A percentile compares a stretch with the other conserved stretches of the same genome.
phyloP scores from a whole-genome alignment of 2,113 vertebrate species.

The Mormoops blainvillei region DNA sequence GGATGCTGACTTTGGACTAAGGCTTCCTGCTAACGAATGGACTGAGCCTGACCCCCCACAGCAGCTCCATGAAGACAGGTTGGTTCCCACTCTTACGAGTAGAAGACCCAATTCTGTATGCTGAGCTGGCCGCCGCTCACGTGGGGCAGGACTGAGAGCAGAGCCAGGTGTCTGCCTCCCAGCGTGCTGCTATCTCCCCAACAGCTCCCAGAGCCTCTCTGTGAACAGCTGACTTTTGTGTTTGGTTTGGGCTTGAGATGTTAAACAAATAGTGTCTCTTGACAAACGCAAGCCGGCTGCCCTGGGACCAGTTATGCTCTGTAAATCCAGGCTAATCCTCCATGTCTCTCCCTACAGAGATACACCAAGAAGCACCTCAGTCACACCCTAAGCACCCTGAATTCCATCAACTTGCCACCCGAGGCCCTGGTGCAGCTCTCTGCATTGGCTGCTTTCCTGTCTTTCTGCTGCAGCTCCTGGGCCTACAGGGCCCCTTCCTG shows the following conservation, averaged over 20 bases:
- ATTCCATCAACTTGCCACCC: not conserved
- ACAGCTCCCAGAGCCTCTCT: not conserved
- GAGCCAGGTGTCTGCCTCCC: slow-evolving; percentile 37
- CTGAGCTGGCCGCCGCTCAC: not conserved
- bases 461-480: not conserved
- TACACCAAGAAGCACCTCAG: not conserved
- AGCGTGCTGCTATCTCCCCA: not conserved
- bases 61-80: not conserved
- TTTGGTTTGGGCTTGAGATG: slow-evolving; percentile 69
- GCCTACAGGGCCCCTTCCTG: not conserved
- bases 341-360: not conserved
- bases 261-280: slow-evolving; percentile 69
- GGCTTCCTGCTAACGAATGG: not conserved
- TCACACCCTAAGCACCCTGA: not conserved
- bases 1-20: not conserved
- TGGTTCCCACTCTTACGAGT: not conserved
- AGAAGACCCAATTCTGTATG: not conserved
- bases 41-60: not conserved
- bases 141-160: not conserved
- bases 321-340: slow-evolving; percentile 42
- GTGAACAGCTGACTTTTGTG: slow-evolving; percentile 61
- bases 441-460: too few relatives aligned
- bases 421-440: not conserved
- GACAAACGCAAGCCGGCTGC: slow-evolving; percentile 50
- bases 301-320: slow-evolving; percentile 47